Base-by-base conservation (phyloP, 2,113 vertebrate genomes). In the Dasypus novemcinctus region DNA sequence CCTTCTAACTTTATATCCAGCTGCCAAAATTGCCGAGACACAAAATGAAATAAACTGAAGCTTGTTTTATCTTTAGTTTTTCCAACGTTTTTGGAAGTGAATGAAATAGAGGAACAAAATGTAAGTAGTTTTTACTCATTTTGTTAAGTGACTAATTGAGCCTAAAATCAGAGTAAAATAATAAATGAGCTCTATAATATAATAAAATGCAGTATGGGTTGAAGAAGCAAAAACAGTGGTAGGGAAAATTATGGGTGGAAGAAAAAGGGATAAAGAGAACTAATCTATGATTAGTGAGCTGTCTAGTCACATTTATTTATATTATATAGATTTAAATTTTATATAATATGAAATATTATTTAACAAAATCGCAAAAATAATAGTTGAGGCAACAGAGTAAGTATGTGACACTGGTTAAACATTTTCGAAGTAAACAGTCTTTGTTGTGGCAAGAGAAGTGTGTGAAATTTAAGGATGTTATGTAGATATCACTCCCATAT, bases 141-240 rank as follows among this genome's bases (percentile, higher is more conserved):
- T 79, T 89, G 36, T 71, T 88, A 88, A 95, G 68, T 90, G 76
- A 52, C 31, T 93, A 89, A 94, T n/a, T 85, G 33, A 94, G 31
- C 6, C 17, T 75, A 91, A 43, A 38, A 95, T 57, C 75, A 66
- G 31, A 91, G 29, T 57, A 88, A 85, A 80, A 71, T 29, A 93
- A 43, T 91, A 92, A 93, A 92, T 49, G 41, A 85, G 27, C 41
- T 93, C 82, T 86, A 74, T 46, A 94, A 74, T 95, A 89, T 87
- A 29, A 81, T 84, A 59, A 96, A 95, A 78, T 72, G 18, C 52
- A 87, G 2, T 23, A 74, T 79, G 18, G 4, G 81, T 75, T 80
- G 18, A 76, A 89, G 69, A 94, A 85, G n/a, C 25, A 49, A 80
- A 96, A 93, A 43, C 33, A 82, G 7, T 11, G 15, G 9, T 23